Percentiles rank a stretch among this genome's conserved stretches.
phyloP scores from a whole-genome alignment of 2,797 vertebrate genomes.

The Halcyon badia region DNA sequence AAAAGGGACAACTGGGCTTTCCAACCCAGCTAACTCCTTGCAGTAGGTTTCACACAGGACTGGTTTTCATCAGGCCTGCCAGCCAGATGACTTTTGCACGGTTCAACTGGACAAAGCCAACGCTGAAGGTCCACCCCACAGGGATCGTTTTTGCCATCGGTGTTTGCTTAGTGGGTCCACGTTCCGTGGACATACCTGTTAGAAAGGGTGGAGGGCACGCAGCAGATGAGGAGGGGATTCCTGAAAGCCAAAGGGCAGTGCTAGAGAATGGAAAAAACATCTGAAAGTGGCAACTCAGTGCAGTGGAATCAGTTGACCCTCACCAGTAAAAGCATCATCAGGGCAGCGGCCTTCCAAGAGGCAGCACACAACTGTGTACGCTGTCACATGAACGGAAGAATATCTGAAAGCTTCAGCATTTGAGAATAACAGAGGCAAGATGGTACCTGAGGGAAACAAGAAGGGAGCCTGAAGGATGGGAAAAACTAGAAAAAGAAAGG shows the following conservation, averaged over 20 bases:
- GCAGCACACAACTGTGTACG: accelerated
- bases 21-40: background rate
- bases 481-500: background rate
- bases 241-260: background rate
- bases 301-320: background rate
- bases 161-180: background rate
- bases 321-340: background rate
- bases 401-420: background rate
- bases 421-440: background rate
- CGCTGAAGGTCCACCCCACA: background rate
- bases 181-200: background rate
- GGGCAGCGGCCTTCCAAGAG: background rate
- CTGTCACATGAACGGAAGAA: background rate
- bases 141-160: background rate
- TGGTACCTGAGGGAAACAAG: background rate
- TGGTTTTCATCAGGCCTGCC: background rate
- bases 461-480: background rate
- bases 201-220: background rate
- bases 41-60: background rate
- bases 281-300: background rate
- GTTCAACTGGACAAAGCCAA: accelerated
- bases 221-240: background rate
- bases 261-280: background rate
- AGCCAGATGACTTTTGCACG: background rate
- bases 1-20: background rate